These are phyloP conservation scores for Campoletis sonorensis DNA, from an alignment of 1,140 invertebrate genomes.

Conservation along the genomic window DNA sequence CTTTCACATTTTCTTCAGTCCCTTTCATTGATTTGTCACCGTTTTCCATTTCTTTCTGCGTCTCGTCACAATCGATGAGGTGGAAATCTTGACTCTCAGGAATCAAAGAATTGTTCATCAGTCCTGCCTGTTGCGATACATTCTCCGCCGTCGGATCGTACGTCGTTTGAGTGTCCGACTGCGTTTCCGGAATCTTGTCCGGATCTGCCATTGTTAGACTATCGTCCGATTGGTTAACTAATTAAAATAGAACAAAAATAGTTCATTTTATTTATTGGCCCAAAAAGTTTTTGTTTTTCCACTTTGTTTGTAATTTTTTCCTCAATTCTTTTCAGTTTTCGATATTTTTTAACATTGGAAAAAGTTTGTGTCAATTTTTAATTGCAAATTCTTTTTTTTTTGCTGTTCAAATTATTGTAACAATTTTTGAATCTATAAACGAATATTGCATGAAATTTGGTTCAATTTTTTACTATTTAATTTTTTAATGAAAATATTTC, in stretches of 20 bases:
- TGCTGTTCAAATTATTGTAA: too few species aligned
- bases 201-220: constrained; percentile 29
- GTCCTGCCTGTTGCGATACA: not conserved
- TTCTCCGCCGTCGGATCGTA: constrained; percentile 21
- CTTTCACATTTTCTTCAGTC: not conserved
- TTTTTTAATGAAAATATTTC: too few species aligned
- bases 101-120: not conserved
- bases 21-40: not conserved
- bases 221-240: not conserved
- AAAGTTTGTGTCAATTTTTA: too few species aligned
- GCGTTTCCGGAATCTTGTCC: constrained; percentile 37
- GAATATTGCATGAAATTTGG: too few species aligned
- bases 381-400: too few species aligned
- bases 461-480: too few species aligned
- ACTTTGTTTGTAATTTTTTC: not conserved
- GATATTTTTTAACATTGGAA: too few species aligned
- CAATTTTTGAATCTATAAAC: too few species aligned
- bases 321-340: too few species aligned
- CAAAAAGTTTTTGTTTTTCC: not conserved
- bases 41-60: constrained; percentile 6
- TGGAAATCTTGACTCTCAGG: constrained; percentile 68
- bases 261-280: not conserved
- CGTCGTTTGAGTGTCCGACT: constrained; percentile 32
- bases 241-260: not conserved
- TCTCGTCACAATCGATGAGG: constrained; percentile 55